phyloP scores from a whole-genome alignment of 2,797 vertebrate genomes.

The Cynopterus sphinx region DNA sequence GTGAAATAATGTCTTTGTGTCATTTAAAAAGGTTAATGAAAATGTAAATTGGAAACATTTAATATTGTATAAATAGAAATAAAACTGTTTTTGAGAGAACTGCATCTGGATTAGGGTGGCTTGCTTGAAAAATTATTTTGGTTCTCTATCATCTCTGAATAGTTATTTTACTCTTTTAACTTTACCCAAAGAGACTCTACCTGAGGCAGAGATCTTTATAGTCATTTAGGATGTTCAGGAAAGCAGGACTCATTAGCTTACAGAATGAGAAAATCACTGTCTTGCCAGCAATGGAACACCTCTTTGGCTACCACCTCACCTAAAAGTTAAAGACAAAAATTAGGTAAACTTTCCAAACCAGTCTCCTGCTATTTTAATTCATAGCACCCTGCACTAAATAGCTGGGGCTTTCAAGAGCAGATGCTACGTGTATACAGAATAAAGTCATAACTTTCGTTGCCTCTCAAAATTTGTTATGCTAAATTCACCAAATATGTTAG shows the following conservation, averaged over 20 bases:
- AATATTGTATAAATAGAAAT: constrained; percentile 30
- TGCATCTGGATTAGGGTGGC: not conserved
- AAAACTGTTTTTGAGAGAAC: constrained; percentile 47
- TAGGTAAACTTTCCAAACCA: constrained; percentile 18
- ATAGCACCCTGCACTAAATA: not conserved
- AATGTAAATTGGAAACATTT: constrained; percentile 9
- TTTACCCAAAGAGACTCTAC: not conserved
- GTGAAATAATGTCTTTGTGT: not conserved
- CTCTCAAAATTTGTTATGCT: constrained; percentile 66
- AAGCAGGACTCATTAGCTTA: not conserved
- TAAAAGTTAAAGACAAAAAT: constrained; percentile 23
- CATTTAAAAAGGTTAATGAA: not conserved
- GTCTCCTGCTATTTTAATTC: constrained; percentile 26
- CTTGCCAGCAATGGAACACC: constrained; percentile 60
- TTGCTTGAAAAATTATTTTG: constrained; percentile 44
- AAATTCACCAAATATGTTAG: constrained; percentile 64
- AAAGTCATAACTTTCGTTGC: constrained; percentile 45
- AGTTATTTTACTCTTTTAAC: not conserved
- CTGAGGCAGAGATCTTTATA: not conserved
- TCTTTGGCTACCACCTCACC: constrained; percentile 63
- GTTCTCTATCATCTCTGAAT: not conserved
- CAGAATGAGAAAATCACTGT: not conserved
- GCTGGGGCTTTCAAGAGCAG: constrained; percentile 54
- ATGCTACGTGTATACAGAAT: constrained; percentile 39
- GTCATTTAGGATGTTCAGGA: not conserved